Percentiles rank a stretch among this genome's conserved stretches.
These are phyloP conservation scores for Synergus itoensis DNA, from an alignment of 2,888 invertebrate species.

Conservation along the genomic window DNA sequence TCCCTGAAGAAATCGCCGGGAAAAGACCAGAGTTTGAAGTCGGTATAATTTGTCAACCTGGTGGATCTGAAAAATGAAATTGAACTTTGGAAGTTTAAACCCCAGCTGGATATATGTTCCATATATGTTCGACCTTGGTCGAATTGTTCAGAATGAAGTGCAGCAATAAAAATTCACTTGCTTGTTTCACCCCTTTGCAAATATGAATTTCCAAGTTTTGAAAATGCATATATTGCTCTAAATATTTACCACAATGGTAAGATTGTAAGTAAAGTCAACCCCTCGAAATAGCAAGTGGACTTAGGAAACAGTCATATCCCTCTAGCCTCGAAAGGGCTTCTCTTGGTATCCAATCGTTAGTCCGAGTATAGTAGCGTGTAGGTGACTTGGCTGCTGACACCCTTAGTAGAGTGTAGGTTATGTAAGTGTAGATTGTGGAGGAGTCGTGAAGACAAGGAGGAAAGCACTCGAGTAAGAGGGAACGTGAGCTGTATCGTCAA, in stretches of 20 bases:
- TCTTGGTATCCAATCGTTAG: slow-evolving; percentile 1
- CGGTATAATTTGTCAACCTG: too few species aligned
- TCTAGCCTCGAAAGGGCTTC: neutral
- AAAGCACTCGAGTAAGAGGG: slow-evolving; percentile 67
- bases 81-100: too few species aligned
- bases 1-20: too few species aligned
- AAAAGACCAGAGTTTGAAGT: too few species aligned
- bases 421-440: slow-evolving; percentile 38
- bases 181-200: too few species aligned
- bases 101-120: too few species aligned
- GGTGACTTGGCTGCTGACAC: slow-evolving; percentile 48
- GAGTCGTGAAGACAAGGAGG: slow-evolving; percentile 57
- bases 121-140: too few species aligned
- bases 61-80: too few species aligned
- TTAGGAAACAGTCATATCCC: neutral
- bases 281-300: neutral
- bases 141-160: too few species aligned
- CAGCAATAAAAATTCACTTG: too few species aligned
- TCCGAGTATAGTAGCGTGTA: slow-evolving; percentile 11
- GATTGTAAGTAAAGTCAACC: neutral
- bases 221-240: too few species aligned
- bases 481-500: slow-evolving; percentile 77
- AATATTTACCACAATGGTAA: neutral
- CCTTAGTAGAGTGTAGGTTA: slow-evolving; percentile 1
- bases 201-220: too few species aligned